Base-by-base conservation (phyloP, 2,113 vertebrate genomes). In the Atherinomorus stipes region DNA sequence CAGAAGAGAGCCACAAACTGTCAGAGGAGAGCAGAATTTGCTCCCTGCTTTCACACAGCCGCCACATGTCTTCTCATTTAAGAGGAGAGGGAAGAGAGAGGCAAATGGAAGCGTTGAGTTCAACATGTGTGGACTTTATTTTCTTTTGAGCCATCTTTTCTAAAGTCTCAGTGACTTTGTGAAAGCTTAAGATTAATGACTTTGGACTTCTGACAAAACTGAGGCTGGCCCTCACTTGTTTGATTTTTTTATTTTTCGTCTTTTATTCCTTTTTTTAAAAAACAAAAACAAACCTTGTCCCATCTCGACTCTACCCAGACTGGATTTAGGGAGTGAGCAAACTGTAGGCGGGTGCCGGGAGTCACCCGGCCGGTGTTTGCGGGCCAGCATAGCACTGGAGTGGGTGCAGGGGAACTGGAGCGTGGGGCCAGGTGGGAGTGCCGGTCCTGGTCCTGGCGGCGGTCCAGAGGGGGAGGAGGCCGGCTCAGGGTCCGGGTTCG, bases 361-460 rank as follows among this genome's bases (percentile, higher is more conserved):
- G 81, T 85, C 34, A 34, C 84, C 87, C 73, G 79, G 88, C 88
- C 85, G 60, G 71, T 91, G 86, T 50, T 60, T 2, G 76, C 71
- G 82, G 86, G 82, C 76, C 38, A 64, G 78, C 56, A 54, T 79
- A 88, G 90, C 76, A 19, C 90, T 89, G 88, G 91, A 91, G 90
- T 92, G 89, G 93, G 82, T 72, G 60, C 83, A 52, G 82, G 89
- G 90, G 40, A 94, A 94, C 89, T 93, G 91, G 93, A 94, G 90
- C 58, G 75, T 47, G 7, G 90, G 83, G 62, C 89, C 83, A 25
- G 89, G 82, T 61, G 85, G 71, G 51, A 84, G 26, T 1, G 18
- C 60, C 13, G 45, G 66, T 65, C 57, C 54, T 62, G 81, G 93
- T 69, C 60, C 71, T 66, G 82, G 92, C n/a, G 44, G 42, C 0